phyloP scores from a whole-genome alignment of 2,888 invertebrate species.

The Plagiodera versicolora region DNA sequence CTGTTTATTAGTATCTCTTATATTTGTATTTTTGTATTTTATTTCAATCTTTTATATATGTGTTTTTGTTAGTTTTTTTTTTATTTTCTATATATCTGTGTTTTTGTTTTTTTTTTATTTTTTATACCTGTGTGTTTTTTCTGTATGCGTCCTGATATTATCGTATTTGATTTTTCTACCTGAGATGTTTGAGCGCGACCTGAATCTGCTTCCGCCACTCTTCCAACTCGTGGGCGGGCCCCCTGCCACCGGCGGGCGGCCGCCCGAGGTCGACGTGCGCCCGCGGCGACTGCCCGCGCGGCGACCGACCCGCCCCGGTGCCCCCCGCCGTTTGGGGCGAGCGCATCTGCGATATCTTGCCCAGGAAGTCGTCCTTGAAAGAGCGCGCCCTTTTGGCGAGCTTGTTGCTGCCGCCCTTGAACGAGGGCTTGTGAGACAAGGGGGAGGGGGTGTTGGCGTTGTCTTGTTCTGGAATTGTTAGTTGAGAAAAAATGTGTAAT shows the following conservation, averaged over 20 bases:
- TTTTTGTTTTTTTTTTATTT: too few relatives aligned
- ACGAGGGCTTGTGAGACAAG: slow-evolving; percentile 71
- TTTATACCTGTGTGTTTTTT: too few relatives aligned
- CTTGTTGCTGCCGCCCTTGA: slow-evolving; percentile 72
- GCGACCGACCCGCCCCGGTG: slow-evolving; percentile 28
- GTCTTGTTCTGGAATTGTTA: slow-evolving; percentile 51
- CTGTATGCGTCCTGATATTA: too few relatives aligned
- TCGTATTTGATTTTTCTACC: too few relatives aligned
- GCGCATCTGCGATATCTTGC: slow-evolving; percentile 88
- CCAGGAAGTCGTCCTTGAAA: slow-evolving; percentile 88
- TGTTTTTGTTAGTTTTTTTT: too few relatives aligned
- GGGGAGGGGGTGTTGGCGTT: slow-evolving; percentile 44
- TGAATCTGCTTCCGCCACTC: slow-evolving; percentile 60
- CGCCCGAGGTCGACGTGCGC: slow-evolving; percentile 43
- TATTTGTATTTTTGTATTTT: too few relatives aligned
- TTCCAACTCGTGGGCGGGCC: slow-evolving; percentile 48
- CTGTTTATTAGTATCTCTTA: too few relatives aligned
- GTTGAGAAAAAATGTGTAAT: too few relatives aligned
- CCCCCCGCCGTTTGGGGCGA: slow-evolving; percentile 60
- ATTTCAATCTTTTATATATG: too few relatives aligned
- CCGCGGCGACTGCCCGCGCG: slow-evolving; percentile 43
- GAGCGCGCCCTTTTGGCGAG: slow-evolving; percentile 85
- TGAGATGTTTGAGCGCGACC: slow-evolving; percentile 82
- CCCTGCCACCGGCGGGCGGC: slow-evolving; percentile 47
- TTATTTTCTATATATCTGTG: too few relatives aligned